These are phyloP conservation scores for Aegithalos caudatus DNA, from an alignment of 2,113 vertebrate genomes.

Conservation along the genomic window DNA sequence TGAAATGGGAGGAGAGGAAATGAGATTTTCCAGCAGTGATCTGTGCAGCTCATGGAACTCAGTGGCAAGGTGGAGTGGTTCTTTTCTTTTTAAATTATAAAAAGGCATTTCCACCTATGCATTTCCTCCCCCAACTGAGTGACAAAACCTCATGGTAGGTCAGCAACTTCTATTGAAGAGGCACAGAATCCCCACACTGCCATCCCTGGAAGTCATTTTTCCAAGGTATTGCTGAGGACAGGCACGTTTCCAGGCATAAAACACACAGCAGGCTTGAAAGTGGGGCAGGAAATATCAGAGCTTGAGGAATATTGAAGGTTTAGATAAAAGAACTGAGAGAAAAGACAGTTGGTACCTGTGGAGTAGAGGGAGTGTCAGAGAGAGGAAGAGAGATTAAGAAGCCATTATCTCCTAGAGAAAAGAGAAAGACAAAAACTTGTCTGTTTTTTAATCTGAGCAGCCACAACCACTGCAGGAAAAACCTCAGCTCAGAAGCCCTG, in stretches of 20 bases:
- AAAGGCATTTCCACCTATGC: not conserved
- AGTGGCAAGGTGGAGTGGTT: not conserved
- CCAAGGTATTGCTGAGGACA: not conserved
- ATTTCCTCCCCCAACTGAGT: accelerated
- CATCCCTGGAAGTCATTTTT: not conserved
- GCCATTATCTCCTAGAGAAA: slow-evolving; percentile 35
- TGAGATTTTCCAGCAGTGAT: not conserved
- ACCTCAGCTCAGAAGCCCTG: accelerated
- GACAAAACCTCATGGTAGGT: not conserved
- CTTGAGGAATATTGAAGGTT: not conserved
- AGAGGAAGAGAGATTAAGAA: slow-evolving; percentile 10
- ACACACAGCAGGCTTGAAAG: not conserved
- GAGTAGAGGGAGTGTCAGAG: slow-evolving; percentile 9
- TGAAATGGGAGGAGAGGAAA: not conserved
- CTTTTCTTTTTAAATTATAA: not conserved
- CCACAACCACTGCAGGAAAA: not conserved
- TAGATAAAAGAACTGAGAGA: not conserved
- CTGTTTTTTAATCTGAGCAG: not conserved
- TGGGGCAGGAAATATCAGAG: not conserved
- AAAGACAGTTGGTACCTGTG: slow-evolving; percentile 27
- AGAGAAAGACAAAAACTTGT: slow-evolving; percentile 13
- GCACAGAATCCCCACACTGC: not conserved
- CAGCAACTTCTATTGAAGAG: not conserved
- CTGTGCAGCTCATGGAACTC: not conserved
- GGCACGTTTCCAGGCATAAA: not conserved